Percentiles rank a stretch among this genome's conserved stretches.
Conservation (phyloP, 2,888 invertebrate genomes). For the Euplexia lucipara region DNA sequence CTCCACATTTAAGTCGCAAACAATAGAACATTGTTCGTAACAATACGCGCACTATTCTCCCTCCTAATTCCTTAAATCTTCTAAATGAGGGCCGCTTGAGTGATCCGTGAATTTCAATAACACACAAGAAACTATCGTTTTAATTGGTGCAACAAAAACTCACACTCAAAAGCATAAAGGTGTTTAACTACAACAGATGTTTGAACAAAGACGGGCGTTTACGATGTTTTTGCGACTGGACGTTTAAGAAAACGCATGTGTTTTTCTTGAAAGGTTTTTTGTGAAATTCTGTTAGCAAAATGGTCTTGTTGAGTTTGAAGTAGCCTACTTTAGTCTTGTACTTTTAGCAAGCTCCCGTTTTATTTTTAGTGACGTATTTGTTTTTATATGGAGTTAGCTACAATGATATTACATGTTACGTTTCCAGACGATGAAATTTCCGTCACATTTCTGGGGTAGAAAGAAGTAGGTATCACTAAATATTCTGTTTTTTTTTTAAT, state of each 20-base stretch:
- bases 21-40: constrained; percentile 85
- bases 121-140: constrained; percentile 78
- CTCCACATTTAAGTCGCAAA: constrained; percentile 78
- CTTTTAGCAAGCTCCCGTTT: constrained; percentile 44
- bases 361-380: constrained; percentile 31
- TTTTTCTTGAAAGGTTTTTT: constrained; percentile 62
- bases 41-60: constrained; percentile 81
- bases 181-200: constrained; percentile 60
- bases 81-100: constrained; percentile 80
- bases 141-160: constrained; percentile 84
- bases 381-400: constrained; percentile 24
- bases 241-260: constrained; percentile 58
- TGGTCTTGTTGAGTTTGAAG: constrained; percentile 55
- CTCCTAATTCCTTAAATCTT: constrained; percentile 84
- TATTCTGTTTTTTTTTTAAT: not conserved
- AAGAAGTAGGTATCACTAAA: not conserved
- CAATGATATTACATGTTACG: constrained; percentile 30
- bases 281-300: constrained; percentile 58
- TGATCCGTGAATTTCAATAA: constrained; percentile 83
- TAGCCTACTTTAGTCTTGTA: constrained; percentile 46
- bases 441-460: not conserved
- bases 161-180: constrained; percentile 47
- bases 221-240: constrained; percentile 57
- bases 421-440: not conserved
- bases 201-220: constrained; percentile 59